These are phyloP conservation scores for Ctenicera cuprea DNA, from an alignment of 2,888 invertebrate species.

Conservation along the genomic window DNA sequence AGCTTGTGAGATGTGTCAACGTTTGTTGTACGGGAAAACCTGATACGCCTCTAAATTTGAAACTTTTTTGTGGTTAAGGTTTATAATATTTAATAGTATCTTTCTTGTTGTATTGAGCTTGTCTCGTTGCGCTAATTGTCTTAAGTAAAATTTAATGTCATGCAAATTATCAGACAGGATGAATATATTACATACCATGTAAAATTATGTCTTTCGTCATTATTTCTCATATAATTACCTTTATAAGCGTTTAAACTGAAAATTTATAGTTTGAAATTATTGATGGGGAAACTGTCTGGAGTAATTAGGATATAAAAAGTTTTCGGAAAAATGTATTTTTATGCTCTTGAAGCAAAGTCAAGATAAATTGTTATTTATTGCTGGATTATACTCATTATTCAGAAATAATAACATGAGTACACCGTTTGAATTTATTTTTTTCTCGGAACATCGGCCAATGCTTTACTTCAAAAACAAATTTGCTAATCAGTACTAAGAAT, in stretches of 20 bases:
- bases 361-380: constrained; percentile 1
- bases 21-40: constrained; percentile 33
- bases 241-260: constrained; percentile 2
- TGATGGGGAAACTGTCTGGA: neutral
- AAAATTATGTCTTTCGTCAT: neutral
- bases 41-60: constrained; percentile 18
- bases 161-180: neutral
- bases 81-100: neutral
- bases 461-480: too few species aligned
- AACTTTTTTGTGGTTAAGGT: neutral
- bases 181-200: neutral
- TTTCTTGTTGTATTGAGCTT: neutral
- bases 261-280: constrained; percentile 3
- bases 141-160: constrained; percentile 16
- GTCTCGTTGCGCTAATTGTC: neutral
- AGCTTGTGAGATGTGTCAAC: constrained; percentile 48
- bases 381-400: constrained; percentile 14
- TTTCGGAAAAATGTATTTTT: neutral
- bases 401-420: constrained; percentile 1
- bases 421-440: too few species aligned
- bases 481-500: too few species aligned
- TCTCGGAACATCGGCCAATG: too few species aligned
- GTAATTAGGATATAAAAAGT: constrained; percentile 5
- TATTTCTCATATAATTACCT: constrained; percentile 1
- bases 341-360: neutral